Conservation (phyloP, 2,113 vertebrate species). For the Microcebus ravelobensis region DNA sequence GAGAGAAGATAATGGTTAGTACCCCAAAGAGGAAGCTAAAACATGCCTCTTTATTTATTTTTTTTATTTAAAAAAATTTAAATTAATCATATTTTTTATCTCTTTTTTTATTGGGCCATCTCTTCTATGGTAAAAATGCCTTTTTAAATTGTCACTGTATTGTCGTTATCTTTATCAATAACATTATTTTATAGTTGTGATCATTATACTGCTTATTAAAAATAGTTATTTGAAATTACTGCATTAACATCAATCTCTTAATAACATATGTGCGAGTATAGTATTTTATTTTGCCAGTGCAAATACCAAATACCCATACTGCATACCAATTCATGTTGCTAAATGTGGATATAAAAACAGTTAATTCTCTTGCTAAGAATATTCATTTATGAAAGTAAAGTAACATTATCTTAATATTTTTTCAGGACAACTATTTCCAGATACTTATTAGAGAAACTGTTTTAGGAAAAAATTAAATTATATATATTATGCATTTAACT, state of each 20-base stretch:
- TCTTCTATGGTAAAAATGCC: too few species aligned
- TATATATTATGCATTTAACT: not conserved
- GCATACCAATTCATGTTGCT: not conserved
- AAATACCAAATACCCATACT: not conserved
- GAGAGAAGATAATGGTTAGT: not conserved
- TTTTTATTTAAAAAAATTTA: too few species aligned
- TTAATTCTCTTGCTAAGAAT: slow-evolving; percentile 1
- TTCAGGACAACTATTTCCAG: not conserved
- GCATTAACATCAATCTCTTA: not conserved
- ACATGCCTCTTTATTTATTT: not conserved
- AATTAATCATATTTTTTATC: too few species aligned
- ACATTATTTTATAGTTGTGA: not conserved
- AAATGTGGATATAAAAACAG: not conserved
- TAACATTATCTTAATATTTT: slow-evolving; percentile 24
- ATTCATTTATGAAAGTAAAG: slow-evolving; percentile 38
- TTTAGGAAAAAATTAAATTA: not conserved
- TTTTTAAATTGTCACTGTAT: not conserved
- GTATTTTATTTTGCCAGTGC: slow-evolving; percentile 43
- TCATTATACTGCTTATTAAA: slow-evolving; percentile 21
- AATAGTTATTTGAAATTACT: slow-evolving; percentile 30
- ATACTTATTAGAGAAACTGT: not conserved
- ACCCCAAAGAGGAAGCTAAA: not conserved
- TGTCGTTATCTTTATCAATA: slow-evolving; percentile 5
- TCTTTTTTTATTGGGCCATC: too few species aligned
- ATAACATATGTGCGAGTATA: not conserved